Base-by-base conservation (phyloP, 2,888 invertebrate genomes). In the Ditula angustiorana region DNA sequence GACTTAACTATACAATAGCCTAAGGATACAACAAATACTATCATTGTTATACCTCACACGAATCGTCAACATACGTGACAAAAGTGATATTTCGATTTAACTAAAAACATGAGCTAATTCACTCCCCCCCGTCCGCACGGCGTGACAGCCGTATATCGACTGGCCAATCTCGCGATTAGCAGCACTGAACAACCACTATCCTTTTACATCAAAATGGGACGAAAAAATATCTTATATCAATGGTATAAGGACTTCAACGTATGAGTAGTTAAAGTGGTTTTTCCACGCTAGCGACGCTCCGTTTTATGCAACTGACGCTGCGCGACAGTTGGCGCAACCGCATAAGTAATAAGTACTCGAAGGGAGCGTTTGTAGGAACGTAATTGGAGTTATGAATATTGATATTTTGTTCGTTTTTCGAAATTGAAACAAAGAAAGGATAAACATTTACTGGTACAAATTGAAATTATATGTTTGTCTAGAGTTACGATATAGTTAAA, bases 261-360 rank as follows among this genome's bases (percentile, higher is more conserved):
- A 5, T 46, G n/a, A n/a, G 4, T 44, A 21, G 3, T 11, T n/a
- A n/a, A 5, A n/a, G 23, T 23, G 56, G 66, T 67, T 74, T 67
- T 81, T 83, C 82, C 41, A 41, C 41, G 19, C 41, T 41, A 16
- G 19, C 19, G 41, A 10, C 88, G 84, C 87, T 79, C 69, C 84
- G 79, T 86, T 86, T 83, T 85, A 88, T 82, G 81, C 90, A 90
- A 87, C 90, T 88, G 90, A 77, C 84, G 80, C 76, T 47, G 61
- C 66, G 72, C 80, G 86, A 83, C 90, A 90, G 90, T 87, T 90
- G 90, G 84, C 74, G 73, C 69, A 61, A 69, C 69, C 71, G 76
- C 76, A 77, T 79, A 19, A 41, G 41, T 50, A 50, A 28, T 49
- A 47, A 47, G 16, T 16, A 50, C 30, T n/a, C n/a, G 35, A 53